Evolutionary conservation across 1,140 invertebrate species (phyloP), one percentile per base, ranked within the genome.

Genomic region (Pseudomyrmex pallidus): DNA sequence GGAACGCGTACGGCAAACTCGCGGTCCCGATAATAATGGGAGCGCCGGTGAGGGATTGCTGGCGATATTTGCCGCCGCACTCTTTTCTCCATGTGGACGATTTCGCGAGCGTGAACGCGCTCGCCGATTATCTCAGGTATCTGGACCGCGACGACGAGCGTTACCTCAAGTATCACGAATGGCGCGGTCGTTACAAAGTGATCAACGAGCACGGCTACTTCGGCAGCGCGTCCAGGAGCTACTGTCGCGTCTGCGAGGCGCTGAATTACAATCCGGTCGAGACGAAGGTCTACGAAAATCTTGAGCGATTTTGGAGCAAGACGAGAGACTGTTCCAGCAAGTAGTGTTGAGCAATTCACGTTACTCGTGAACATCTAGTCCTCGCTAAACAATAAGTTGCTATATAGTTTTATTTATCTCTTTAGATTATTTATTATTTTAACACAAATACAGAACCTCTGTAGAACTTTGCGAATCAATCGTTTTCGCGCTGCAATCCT

Each of bases 211-310:
- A 97, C 90, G 96, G 96, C 0, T 97, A 97, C 90, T 97, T 97
- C 90, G 95, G 95, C 2, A 95, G 95, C 1, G 87, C 91, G 0
- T 97, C 96, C 0, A 95, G 95, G 80, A 98, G 98, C 92, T 97
- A 97, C 92, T 98, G 98, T 90, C 95, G 97, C 67, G 91, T 98
- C 46, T 98, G 98, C 91, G 96, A 97, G 87, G 96, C 97, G 64
- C 93, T 97, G 35, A 96, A 97, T 91, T 96, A 95, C 87, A 96
- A 96, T 87, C 89, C 94, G 17, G 88, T 85, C 44, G 74, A 68
- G 2, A 68, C 77, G n/a, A 96, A 96, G 87, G 89, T 95, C 15
- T 96, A 96, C 74, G 66, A 92, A 0, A 77, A 95, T 83, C 83
- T 96, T 2, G 90, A 93, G 15, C 68, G 87, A 0, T 95, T 94